These are phyloP conservation scores for Platysternon megacephalum DNA, from an alignment of 2,113 vertebrate genomes.

Conservation along the genomic window DNA sequence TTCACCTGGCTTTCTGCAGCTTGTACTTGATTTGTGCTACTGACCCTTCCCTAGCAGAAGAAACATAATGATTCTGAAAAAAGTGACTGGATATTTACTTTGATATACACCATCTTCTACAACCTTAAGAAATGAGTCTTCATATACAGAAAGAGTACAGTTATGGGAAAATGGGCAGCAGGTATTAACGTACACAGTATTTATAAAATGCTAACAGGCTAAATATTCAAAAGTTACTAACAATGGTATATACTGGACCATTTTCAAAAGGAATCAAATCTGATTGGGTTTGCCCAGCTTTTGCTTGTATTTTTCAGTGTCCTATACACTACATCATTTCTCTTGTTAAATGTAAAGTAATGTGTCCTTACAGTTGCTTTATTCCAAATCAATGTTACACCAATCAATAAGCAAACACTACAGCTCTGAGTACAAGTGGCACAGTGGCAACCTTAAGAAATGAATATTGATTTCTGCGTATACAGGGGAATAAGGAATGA, in stretches of 20 bases:
- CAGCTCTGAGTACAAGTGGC: neutral
- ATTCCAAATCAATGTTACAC: neutral
- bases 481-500: neutral
- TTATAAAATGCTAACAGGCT: neutral
- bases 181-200: neutral
- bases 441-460: neutral
- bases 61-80: neutral
- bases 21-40: neutral
- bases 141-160: rapidly evolving
- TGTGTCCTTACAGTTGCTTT: neutral
- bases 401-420: neutral
- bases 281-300: neutral
- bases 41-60: neutral
- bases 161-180: neutral
- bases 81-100: neutral
- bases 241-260: neutral
- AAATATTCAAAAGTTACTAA: neutral
- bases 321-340: neutral
- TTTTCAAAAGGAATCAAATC: neutral
- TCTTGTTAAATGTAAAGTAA: neutral
- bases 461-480: neutral
- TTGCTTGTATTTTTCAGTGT: neutral
- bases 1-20: neutral
- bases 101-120: neutral
- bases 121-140: neutral